phyloP scores from a whole-genome alignment of 2,113 vertebrate species.

The Atherinomorus stipes region DNA sequence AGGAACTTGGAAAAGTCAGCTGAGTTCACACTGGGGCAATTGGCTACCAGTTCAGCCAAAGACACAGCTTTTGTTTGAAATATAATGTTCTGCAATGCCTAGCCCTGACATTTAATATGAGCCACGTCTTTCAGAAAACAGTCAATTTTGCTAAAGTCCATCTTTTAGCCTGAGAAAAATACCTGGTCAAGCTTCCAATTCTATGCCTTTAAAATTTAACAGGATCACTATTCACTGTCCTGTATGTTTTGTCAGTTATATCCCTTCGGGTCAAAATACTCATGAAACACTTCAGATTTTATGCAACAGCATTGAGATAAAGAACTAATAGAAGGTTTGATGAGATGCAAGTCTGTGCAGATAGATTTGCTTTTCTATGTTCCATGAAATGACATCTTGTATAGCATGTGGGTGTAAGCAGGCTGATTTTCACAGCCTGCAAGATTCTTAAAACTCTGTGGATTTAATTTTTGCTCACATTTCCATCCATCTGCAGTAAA shows the following conservation, averaged over 20 bases:
- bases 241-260: background rate
- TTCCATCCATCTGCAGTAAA: constrained; percentile 10
- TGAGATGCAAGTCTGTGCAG: constrained; percentile 28
- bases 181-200: too few species aligned
- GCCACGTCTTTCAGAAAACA: background rate
- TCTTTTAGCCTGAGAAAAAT: too few species aligned
- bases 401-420: constrained; percentile 9
- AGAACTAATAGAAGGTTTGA: constrained; percentile 21
- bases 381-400: constrained; percentile 26
- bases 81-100: background rate
- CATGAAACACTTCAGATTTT: constrained; percentile 9
- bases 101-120: constrained; percentile 3
- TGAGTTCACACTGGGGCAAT: background rate
- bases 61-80: background rate
- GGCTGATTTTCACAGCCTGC: background rate
- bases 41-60: constrained; percentile 4
- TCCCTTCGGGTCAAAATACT: background rate
- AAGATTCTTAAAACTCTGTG: background rate
- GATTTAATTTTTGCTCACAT: background rate
- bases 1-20: constrained; percentile 11
- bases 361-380: constrained; percentile 20
- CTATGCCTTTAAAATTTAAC: too few species aligned
- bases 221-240: too few species aligned
- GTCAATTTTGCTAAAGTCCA: background rate
- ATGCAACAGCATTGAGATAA: constrained; percentile 9